Evolutionary conservation across 2,888 invertebrate genomes (phyloP).

Genomic region (Julus scandinavius): DNA sequence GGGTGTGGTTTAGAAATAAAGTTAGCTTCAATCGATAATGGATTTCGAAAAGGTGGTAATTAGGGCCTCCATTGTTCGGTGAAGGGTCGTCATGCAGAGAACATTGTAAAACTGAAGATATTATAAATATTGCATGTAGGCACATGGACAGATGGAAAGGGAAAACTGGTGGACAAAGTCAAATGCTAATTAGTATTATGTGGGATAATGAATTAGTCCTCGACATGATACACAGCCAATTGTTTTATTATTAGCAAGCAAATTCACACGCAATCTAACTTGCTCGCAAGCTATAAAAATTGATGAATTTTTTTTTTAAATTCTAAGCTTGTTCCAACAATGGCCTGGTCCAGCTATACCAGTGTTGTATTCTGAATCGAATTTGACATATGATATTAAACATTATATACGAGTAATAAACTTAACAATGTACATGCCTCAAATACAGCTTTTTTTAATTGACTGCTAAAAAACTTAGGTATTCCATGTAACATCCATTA

Average conservation of each 20-base stretch:
- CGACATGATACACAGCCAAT: neutral
- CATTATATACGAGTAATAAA: too few relatives aligned
- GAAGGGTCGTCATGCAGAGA: slow-evolving; percentile 15
- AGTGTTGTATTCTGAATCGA: too few relatives aligned
- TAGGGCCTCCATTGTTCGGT: neutral
- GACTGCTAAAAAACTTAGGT: too few relatives aligned
- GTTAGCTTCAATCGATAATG: neutral
- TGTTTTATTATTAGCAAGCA: slow-evolving; percentile 24
- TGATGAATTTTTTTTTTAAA: too few relatives aligned
- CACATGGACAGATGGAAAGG: neutral
- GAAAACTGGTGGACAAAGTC: neutral
- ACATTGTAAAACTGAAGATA: slow-evolving; percentile 25
- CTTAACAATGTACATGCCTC: too few relatives aligned
- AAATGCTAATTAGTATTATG: slow-evolving; percentile 20
- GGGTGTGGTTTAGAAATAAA: neutral
- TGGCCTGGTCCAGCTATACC: too few relatives aligned
- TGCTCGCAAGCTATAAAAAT: too few relatives aligned
- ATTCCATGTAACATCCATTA: too few relatives aligned
- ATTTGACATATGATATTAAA: too few relatives aligned
- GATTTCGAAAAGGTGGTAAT: slow-evolving; percentile 33
- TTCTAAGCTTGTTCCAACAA: too few relatives aligned
- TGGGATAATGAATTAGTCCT: neutral
- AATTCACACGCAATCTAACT: neutral
- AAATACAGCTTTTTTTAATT: too few relatives aligned
- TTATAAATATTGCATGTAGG: slow-evolving; percentile 17